Base-by-base conservation (phyloP, 2,113 vertebrate species). In the Litocranius walleri region DNA sequence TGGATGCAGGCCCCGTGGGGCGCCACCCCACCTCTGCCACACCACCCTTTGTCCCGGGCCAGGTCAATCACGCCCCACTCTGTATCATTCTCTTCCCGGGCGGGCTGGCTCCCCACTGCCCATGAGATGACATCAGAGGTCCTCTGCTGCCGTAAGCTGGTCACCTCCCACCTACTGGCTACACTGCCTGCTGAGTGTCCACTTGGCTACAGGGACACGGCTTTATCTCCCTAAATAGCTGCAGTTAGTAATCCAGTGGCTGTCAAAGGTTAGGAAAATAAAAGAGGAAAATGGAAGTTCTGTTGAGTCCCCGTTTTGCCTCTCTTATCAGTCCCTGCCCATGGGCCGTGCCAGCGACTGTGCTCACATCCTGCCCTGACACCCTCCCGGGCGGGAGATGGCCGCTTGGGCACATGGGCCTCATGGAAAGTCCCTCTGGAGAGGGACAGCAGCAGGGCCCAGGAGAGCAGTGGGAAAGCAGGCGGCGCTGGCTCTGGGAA, bases 221-320 rank as follows among this genome's bases (percentile, higher is more conserved):
- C 11, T 88, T 56, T 40, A 40, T 77, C 71, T 88, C 56, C 50
- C 54, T 21, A 40, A 59, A 80, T 19, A 81, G 43, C 16, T 11
- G 62, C 94, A 81, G 61, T 90, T 71, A 90, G 71, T 3, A 36
- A 71, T 17, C 1, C 48, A 90, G 50, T 94, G 86, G 80, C 2
- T 1, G 83, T 71, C 62, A 95, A 95, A 98, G 57, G 50, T 97
- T 94, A 98, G 64, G 86, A 97, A 97, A 87, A 91, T 8, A 97
- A 12, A 23, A 59, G 64, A 56, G 29, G 93, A 80, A 21, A 78
- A 33, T 3, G 56, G 13, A n/a, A 94, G 43, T 19, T 6, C 67
- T 40, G 82, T 96, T 29, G 14, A 30, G 64, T 85, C 64, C 54
- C 81, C 62, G 14, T 33, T 88, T 1, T 85, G 86, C 94, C 84